Evolutionary conservation across 2,797 vertebrate species (phyloP), one percentile per base, ranked within the genome.

Genomic region (Heteromormyrus szaboi): DNA sequence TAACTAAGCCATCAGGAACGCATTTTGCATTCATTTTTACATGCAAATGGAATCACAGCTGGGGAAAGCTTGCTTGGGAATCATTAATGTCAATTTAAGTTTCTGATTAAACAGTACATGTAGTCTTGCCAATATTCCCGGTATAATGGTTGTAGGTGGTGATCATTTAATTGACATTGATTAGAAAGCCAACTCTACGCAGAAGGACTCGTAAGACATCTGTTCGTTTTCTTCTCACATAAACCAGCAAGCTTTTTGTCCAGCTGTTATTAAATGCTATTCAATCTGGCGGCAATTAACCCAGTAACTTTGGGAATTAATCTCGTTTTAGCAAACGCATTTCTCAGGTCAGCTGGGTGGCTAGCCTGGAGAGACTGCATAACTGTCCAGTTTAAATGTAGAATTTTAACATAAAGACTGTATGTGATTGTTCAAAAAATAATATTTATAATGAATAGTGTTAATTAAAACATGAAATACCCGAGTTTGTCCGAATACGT

Each of bases 111-210:
- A 87, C 7, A 25, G 37, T 29, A 54, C 54, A 50, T 53, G 46
- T 51, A 25, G 44, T 59, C 25, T 33, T 22, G 85, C 85, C 65
- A 89, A 59, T 85, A 79, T 79, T 89, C 85, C 29, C 85, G 72
- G 51, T 56, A 54, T 76, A 33, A 56, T 46, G 86, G 48, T 44
- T 46, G 4, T 37, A 87, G 37, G 65, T 81, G 65, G 25, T 59
- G 68, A 87, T 79, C 68, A 59, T 87, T 87, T 89, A 41, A 87
- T 51, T 29, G 84, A 89, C 88, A 89, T 72, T 84, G 83, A 86
- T 86, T 86, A 68, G 83, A 48, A 85, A 29, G 44, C 14, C 19
- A 14, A 19, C 59, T 72, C 81, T 37, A 3, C 56, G 44, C 37
- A 81, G 19, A 81, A 44, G 17, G 37, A 81, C 37, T 62, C 50